Evolutionary conservation across 2,113 vertebrate species (phyloP).

Genomic region (Paramormyrops kingsleyae): DNA sequence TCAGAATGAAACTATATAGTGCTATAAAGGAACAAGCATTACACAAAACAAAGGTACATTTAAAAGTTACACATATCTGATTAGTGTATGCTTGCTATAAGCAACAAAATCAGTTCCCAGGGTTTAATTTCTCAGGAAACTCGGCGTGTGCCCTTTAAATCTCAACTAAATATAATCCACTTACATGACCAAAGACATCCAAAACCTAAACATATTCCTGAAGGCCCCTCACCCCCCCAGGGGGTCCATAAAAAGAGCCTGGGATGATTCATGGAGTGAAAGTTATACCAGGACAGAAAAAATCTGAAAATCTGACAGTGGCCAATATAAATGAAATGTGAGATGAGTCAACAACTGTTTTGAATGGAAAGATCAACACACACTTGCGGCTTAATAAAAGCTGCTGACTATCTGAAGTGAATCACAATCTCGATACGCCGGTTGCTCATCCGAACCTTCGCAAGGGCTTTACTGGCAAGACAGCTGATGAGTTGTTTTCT

Average conservation of each 20-base stretch:
- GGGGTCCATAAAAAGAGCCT: slow-evolving; percentile 9
- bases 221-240: neutral
- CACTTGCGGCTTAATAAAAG: slow-evolving; percentile 6
- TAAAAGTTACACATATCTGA: neutral
- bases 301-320: slow-evolving; percentile 12
- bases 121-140: slow-evolving; percentile 3
- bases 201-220: slow-evolving; percentile 4
- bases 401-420: neutral
- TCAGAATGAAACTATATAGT: neutral
- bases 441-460: neutral
- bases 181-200: neutral
- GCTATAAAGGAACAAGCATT: neutral
- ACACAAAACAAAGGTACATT: neutral
- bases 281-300: slow-evolving; percentile 14
- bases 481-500: neutral
- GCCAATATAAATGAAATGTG: slow-evolving; percentile 10
- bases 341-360: slow-evolving; percentile 8
- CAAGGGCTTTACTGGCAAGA: neutral
- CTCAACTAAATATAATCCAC: slow-evolving; percentile 15
- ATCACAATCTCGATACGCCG: neutral
- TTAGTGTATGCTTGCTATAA: neutral
- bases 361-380: neutral
- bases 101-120: neutral
- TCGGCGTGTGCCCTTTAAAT: slow-evolving; percentile 4
- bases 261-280: slow-evolving; percentile 6